Conservation (phyloP, 2,797 vertebrate species). For the Hyperoplus immaculatus region DNA sequence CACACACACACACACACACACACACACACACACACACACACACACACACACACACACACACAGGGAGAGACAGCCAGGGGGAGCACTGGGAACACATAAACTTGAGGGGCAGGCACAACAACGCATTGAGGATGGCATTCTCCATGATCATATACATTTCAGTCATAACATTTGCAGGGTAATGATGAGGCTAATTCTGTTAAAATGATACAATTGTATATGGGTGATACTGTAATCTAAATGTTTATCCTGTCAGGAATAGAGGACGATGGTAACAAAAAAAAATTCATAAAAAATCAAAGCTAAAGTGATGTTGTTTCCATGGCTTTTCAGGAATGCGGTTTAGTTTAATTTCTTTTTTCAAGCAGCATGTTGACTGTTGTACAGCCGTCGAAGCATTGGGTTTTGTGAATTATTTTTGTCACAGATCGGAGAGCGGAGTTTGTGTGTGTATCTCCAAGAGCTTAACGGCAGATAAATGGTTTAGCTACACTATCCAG, state of each 20-base stretch:
- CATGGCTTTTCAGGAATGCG: constrained; percentile 26
- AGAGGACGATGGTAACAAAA: not conserved
- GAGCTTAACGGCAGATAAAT: constrained; percentile 63
- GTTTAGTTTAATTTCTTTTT: constrained; percentile 20
- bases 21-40: no score
- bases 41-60: no score
- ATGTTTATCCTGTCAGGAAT: constrained; percentile 15
- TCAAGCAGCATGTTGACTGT: constrained; percentile 46
- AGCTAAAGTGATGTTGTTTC: not conserved
- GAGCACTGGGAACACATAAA: no score
- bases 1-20: no score
- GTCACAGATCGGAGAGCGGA: constrained; percentile 56
- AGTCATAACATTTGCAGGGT: not conserved
- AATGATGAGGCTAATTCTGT: constrained; percentile 9
- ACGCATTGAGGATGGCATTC: not conserved
- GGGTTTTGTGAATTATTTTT: constrained; percentile 69
- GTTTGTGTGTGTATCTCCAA: constrained; percentile 43
- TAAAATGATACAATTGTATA: constrained; percentile 15
- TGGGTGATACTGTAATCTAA: not conserved
- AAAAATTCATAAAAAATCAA: not conserved
- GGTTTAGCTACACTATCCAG: constrained; percentile 49
- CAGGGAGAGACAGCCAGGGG: no score
- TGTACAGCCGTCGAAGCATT: constrained; percentile 62
- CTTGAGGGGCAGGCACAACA: not conserved
- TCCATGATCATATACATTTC: constrained; percentile 15